Percentiles rank a stretch among this genome's conserved stretches.
phyloP scores from a whole-genome alignment of 2,888 invertebrate genomes.

The Deilephila porcellus region DNA sequence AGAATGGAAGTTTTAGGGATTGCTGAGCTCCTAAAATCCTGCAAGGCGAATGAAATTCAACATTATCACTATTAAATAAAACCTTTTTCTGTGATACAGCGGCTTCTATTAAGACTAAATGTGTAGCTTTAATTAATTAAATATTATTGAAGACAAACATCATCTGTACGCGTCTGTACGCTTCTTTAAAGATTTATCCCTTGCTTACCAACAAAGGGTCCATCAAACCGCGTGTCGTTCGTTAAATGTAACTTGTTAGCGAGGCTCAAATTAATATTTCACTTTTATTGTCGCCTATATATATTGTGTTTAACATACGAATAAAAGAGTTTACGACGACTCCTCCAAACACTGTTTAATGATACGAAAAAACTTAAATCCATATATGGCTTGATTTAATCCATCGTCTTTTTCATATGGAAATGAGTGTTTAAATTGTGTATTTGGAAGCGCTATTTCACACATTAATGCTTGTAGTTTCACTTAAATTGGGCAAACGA shows the following conservation, averaged over 20 bases:
- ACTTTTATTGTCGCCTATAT: slow-evolving; percentile 44
- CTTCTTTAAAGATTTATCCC: slow-evolving; percentile 49
- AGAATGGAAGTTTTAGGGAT: too few species aligned
- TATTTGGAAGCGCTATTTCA: neutral
- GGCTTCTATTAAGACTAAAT: too few species aligned
- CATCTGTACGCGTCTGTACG: slow-evolving; percentile 37
- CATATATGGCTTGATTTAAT: slow-evolving; percentile 15
- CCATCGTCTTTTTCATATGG: neutral
- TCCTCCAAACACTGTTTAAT: slow-evolving; percentile 1
- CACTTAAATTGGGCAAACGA: neutral
- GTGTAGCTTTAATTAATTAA: too few species aligned
- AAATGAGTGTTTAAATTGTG: slow-evolving; percentile 10
- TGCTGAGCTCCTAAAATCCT: too few species aligned
- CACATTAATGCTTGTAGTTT: neutral
- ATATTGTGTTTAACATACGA: slow-evolving; percentile 26
- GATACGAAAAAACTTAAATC: slow-evolving; percentile 18
- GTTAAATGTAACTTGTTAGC: slow-evolving; percentile 58
- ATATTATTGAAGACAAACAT: too few species aligned
- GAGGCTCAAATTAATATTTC: slow-evolving; percentile 53
- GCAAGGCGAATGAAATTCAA: too few species aligned
- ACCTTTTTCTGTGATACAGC: too few species aligned
- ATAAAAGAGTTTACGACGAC: slow-evolving; percentile 31
- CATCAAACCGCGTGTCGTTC: slow-evolving; percentile 58
- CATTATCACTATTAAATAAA: too few species aligned
- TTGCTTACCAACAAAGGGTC: slow-evolving; percentile 49